Evolutionary conservation across 2,888 invertebrate genomes (phyloP).

Genomic region (Lochmaea capreae): DNA sequence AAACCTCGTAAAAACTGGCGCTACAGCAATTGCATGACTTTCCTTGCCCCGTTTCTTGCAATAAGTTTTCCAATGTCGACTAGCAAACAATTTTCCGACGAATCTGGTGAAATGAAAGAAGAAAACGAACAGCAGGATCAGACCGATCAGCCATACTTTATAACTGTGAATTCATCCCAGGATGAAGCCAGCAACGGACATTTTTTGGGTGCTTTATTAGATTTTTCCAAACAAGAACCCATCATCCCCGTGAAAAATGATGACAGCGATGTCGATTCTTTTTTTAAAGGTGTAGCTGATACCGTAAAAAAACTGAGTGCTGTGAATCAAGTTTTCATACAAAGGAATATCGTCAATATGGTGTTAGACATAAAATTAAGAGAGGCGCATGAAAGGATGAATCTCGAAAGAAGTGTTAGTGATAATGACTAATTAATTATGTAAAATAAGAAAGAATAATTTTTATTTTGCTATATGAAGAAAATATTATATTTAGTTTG

Average conservation of each 20-base stretch:
- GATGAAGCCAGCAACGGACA: constrained; percentile 27
- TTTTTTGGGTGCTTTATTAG: constrained; percentile 38
- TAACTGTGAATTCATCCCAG: constrained; percentile 19
- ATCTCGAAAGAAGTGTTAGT: constrained; percentile 9
- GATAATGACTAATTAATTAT: constrained; percentile 18
- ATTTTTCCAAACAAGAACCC: constrained; percentile 28
- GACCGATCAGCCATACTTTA: constrained; percentile 16
- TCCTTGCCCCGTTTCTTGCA: constrained; percentile 42
- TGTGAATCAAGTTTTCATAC: constrained; percentile 45
- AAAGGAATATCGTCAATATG: constrained; percentile 47
- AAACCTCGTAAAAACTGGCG: constrained; percentile 44
- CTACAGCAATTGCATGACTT: constrained; percentile 44
- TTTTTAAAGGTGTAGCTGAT: constrained; percentile 48
- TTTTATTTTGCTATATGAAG: not conserved
- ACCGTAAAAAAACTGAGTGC: constrained; percentile 46
- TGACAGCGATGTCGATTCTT: constrained; percentile 44
- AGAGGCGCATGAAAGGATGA: constrained; percentile 38
- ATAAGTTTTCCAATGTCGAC: constrained; percentile 37
- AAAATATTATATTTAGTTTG: too few species aligned
- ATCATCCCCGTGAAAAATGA: not conserved
- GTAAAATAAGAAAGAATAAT: not conserved
- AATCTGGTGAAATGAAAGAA: constrained; percentile 28
- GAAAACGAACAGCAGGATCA: constrained; percentile 4
- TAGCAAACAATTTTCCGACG: constrained; percentile 22
- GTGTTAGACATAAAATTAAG: constrained; percentile 45